Conservation (phyloP, 2,113 vertebrate genomes). For the Zosterops lateralis region DNA sequence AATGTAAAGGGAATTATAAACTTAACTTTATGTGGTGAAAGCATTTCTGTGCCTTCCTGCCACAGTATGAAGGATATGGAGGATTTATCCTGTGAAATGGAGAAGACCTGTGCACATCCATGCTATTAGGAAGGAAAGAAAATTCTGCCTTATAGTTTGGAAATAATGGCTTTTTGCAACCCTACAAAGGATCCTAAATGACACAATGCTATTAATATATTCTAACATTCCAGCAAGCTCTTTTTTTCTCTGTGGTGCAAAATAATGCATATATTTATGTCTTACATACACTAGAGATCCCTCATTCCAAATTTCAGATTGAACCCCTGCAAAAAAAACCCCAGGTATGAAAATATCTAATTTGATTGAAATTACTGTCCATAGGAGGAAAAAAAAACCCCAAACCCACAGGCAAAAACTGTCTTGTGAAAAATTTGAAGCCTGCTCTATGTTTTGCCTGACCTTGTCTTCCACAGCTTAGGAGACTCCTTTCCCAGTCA, state of each 20-base stretch:
- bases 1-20: background rate
- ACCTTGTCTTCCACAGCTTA: slow-evolving; percentile 84
- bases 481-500: slow-evolving; percentile 67
- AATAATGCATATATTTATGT: slow-evolving; percentile 7
- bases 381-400: background rate
- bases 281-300: background rate
- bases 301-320: slow-evolving; percentile 35
- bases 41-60: background rate
- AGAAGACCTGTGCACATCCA: background rate
- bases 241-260: background rate
- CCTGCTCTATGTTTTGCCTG: slow-evolving; percentile 17
- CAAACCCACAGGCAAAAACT: background rate
- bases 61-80: background rate
- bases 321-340: background rate
- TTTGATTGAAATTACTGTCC: background rate
- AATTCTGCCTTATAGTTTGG: background rate
- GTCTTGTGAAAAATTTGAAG: slow-evolving; percentile 30
- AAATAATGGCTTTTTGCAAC: background rate
- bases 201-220: background rate
- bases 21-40: background rate
- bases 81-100: background rate
- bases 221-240: background rate
- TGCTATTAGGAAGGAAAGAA: background rate
- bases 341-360: background rate
- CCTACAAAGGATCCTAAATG: background rate